These are phyloP conservation scores for Gryon sp. DNA, from an alignment of 1,140 invertebrate species.

Conservation along the genomic window DNA sequence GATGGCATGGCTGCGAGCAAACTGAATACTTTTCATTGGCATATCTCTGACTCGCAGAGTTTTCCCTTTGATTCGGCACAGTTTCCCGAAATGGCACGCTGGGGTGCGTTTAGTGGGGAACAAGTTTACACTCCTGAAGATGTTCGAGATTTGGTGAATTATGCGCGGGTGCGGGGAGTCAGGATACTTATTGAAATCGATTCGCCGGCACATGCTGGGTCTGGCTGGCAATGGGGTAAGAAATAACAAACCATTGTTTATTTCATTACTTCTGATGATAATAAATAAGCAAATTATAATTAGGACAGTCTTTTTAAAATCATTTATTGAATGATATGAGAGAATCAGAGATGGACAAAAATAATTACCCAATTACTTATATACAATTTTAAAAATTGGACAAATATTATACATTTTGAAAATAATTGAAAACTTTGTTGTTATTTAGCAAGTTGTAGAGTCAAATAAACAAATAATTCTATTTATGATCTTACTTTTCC, in stretches of 20 bases:
- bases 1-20: slow-evolving; percentile 91
- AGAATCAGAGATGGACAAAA: no score
- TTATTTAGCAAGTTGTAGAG: no score
- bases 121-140: slow-evolving; percentile 87
- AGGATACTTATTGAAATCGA: slow-evolving; percentile 91
- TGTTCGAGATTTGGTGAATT: slow-evolving; percentile 84
- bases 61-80: slow-evolving; percentile 88
- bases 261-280: not conserved
- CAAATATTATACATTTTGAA: no score
- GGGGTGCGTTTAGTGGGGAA: slow-evolving; percentile 84
- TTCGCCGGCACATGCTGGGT: slow-evolving; percentile 90
- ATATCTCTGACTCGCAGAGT: slow-evolving; percentile 90
- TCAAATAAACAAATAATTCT: no score
- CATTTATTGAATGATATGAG: no score
- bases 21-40: slow-evolving; percentile 93
- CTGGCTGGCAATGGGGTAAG: slow-evolving; percentile 89
- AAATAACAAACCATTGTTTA: not conserved
- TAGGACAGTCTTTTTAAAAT: no score
- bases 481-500: no score
- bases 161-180: slow-evolving; percentile 86
- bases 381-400: no score
- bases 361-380: no score
- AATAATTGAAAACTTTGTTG: no score
- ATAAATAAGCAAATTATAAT: no score
- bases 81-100: slow-evolving; percentile 87